Percentiles rank a stretch among this genome's conserved stretches.
Evolutionary conservation across 2,797 vertebrate genomes (phyloP).

Genomic region (Chiroxiphia lanceolata): DNA sequence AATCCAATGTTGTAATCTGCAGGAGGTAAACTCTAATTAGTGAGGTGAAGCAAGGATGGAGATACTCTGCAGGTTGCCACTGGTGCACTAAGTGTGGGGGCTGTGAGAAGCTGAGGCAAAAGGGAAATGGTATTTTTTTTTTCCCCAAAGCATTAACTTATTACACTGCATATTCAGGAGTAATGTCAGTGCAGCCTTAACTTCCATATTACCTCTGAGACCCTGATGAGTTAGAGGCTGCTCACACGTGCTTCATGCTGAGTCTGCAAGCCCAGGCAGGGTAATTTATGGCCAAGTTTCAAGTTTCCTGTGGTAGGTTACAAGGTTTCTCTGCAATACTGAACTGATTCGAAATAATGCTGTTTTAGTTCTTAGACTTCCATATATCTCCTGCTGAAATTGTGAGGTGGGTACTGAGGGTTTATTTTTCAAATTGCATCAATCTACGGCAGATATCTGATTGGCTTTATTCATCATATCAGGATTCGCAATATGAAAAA

Average conservation of each 20-base stretch:
- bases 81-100: not conserved
- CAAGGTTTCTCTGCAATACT: not conserved
- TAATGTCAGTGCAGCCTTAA: not conserved
- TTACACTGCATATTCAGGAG: not conserved
- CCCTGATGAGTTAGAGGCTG: not conserved
- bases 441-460: not conserved
- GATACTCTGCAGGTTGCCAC: not conserved
- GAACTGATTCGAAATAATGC: not conserved
- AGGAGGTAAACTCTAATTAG: constrained; percentile 66
- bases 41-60: constrained; percentile 11
- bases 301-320: constrained; percentile 5
- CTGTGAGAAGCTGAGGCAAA: not conserved
- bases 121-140: not conserved
- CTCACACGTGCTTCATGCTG: not conserved
- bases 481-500: not conserved
- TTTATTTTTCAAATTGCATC: not conserved
- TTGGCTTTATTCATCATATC: rapidly evolving
- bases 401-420: not conserved
- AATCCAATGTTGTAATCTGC: constrained; percentile 51
- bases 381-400: not conserved
- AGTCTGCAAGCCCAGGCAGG: constrained; percentile 39
- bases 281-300: constrained; percentile 50
- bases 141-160: not conserved
- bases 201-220: not conserved
- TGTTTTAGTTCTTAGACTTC: not conserved